Percentiles rank a stretch among this genome's conserved stretches.
phyloP scores from a whole-genome alignment of 2,797 vertebrate genomes.

The Todus mexicanus region DNA sequence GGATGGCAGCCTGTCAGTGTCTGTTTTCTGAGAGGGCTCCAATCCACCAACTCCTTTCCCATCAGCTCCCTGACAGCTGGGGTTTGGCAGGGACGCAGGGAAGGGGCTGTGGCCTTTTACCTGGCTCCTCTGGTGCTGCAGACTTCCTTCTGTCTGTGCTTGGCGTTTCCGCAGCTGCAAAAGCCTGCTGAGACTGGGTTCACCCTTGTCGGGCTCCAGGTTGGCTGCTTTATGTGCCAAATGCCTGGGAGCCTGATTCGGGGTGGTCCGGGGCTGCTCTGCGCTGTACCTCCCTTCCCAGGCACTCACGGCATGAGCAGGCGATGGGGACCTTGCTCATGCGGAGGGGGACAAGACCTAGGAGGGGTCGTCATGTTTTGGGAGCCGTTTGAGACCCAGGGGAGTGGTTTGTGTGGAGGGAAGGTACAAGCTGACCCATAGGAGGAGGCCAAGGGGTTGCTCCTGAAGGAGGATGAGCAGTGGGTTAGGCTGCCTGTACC shows the following conservation, averaged over 20 bases:
- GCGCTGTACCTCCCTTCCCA: neutral
- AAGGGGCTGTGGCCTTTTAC: neutral
- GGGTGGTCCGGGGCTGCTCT: neutral
- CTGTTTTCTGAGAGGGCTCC: neutral
- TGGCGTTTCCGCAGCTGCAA: neutral
- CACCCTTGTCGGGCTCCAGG: neutral
- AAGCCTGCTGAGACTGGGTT: fast-evolving
- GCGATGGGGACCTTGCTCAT: fast-evolving
- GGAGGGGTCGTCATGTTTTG: neutral
- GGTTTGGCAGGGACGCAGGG: neutral
- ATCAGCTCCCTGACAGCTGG: neutral
- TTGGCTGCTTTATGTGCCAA: neutral
- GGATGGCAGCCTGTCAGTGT: neutral
- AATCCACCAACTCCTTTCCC: neutral
- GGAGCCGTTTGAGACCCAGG: neutral
- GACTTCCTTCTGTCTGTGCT: neutral
- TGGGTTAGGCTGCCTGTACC: fast-evolving
- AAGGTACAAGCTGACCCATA: neutral
- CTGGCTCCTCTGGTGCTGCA: neutral
- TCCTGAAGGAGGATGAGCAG: fast-evolving
- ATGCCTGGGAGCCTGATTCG: neutral
- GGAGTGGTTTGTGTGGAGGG: neutral
- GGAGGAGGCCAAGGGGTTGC: neutral
- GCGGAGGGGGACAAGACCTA: neutral
- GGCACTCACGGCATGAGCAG: fast-evolving